Conservation (phyloP, 92 coral and sea anemone genomes). For the Porites evermanni region DNA sequence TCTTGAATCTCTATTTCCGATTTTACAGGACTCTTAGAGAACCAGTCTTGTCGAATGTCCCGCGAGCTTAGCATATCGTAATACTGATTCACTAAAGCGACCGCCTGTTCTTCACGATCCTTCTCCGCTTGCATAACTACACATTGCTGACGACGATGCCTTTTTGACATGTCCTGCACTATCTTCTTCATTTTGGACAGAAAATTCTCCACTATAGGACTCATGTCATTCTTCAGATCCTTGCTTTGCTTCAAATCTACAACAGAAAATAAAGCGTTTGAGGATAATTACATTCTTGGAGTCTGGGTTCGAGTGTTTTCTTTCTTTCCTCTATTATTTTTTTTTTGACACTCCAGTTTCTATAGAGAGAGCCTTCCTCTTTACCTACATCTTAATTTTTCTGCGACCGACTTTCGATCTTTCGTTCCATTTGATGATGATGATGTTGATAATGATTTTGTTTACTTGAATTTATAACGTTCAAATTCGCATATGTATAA, state of each 20-base stretch:
- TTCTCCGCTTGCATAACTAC: constrained; percentile 5
- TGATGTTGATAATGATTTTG: too few species aligned
- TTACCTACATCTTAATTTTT: too few species aligned
- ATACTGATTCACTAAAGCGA: constrained; percentile 4
- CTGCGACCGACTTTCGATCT: too few species aligned
- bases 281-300: neutral
- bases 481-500: too few species aligned
- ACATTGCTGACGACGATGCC: constrained; percentile 14
- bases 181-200: neutral
- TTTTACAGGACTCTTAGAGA: neutral
- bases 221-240: constrained; percentile 27
- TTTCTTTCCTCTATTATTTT: too few species aligned
- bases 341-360: neutral
- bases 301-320: neutral
- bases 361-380: neutral
- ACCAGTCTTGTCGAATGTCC: constrained; percentile 41
- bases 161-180: constrained; percentile 3
- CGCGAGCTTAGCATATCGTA: constrained; percentile 28
- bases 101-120: constrained; percentile 25
- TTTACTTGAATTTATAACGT: too few species aligned
- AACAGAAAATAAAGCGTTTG: neutral
- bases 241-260: constrained; percentile 23
- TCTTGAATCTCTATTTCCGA: neutral
- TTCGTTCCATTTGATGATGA: too few species aligned
- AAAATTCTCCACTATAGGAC: constrained; percentile 10